These are phyloP conservation scores for Thereva nobilitata DNA, from an alignment of 2,888 invertebrate species.

Conservation along the genomic window DNA sequence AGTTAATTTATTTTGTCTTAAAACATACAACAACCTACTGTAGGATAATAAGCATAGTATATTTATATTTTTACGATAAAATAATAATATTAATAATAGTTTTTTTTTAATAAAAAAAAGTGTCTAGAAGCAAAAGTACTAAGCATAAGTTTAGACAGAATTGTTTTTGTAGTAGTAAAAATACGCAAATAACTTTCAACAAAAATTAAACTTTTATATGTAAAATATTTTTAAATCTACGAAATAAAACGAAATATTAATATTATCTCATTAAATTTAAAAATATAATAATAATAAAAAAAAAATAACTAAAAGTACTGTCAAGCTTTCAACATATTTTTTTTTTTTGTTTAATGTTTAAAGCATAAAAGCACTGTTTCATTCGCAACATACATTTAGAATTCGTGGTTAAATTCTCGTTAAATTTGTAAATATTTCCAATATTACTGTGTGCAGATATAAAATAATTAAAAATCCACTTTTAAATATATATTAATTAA, in stretches of 20 bases:
- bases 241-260: background rate
- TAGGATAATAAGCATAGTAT: too few species aligned
- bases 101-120: too few species aligned
- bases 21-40: too few species aligned
- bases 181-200: too few species aligned
- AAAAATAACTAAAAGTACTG: slow-evolving; percentile 6
- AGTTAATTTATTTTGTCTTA: too few species aligned
- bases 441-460: slow-evolving; percentile 27
- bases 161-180: too few species aligned
- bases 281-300: background rate
- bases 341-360: slow-evolving; percentile 9
- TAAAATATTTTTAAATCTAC: background rate
- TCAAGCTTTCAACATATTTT: slow-evolving; percentile 18
- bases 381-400: slow-evolving; percentile 26
- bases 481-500: slow-evolving; percentile 8
- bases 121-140: too few species aligned
- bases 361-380: slow-evolving; percentile 36
- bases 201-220: background rate
- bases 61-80: too few species aligned
- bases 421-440: background rate
- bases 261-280: background rate
- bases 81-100: too few species aligned
- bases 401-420: slow-evolving; percentile 18
- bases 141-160: too few species aligned
- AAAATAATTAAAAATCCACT: too few species aligned